A percentile compares a stretch with the other conserved stretches of the same genome.
phyloP scores from a whole-genome alignment of 2,888 invertebrate genomes.

The Limenitis camilla region DNA sequence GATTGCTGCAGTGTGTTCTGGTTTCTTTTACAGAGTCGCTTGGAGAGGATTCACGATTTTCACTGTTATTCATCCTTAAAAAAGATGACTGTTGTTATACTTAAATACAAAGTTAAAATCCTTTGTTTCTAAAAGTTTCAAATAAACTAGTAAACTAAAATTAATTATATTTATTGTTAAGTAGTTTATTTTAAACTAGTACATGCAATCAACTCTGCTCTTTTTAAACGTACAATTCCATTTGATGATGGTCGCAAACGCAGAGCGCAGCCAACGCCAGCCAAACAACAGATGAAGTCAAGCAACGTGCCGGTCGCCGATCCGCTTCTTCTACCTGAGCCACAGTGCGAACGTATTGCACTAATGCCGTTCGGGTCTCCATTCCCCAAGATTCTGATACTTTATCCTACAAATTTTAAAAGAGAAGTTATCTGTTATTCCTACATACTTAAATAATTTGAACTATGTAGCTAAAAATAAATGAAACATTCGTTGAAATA shows the following conservation, averaged over 20 bases:
- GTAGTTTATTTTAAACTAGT: too few species aligned
- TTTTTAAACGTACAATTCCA: constrained; percentile 76
- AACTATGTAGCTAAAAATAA: too few species aligned
- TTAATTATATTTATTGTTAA: too few species aligned
- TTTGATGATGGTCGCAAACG: constrained; percentile 92
- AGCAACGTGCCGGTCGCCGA: constrained; percentile 83
- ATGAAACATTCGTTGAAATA: too few species aligned
- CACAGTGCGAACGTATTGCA: constrained; percentile 87
- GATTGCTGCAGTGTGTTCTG: constrained; percentile 93
- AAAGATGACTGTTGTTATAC: too few species aligned
- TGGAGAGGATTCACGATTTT: constrained; percentile 36
- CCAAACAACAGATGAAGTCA: constrained; percentile 91
- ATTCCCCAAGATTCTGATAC: constrained; percentile 89
- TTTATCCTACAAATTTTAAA: constrained; percentile 79
- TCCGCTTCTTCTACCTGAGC: constrained; percentile 86
- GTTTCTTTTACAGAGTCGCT: constrained; percentile 48
- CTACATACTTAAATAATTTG: too few species aligned
- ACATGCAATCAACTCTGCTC: too few species aligned
- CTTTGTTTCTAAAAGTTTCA: too few species aligned
- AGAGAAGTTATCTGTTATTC: neutral
- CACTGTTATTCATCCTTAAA: constrained; percentile 39
- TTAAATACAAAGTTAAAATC: too few species aligned
- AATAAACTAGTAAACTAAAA: too few species aligned
- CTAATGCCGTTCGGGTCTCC: constrained; percentile 90
- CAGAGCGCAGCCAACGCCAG: constrained; percentile 93